Percentiles rank a stretch among this genome's conserved stretches.
These are phyloP conservation scores for Leucoma salicis DNA, from an alignment of 2,888 invertebrate species.

Conservation along the genomic window DNA sequence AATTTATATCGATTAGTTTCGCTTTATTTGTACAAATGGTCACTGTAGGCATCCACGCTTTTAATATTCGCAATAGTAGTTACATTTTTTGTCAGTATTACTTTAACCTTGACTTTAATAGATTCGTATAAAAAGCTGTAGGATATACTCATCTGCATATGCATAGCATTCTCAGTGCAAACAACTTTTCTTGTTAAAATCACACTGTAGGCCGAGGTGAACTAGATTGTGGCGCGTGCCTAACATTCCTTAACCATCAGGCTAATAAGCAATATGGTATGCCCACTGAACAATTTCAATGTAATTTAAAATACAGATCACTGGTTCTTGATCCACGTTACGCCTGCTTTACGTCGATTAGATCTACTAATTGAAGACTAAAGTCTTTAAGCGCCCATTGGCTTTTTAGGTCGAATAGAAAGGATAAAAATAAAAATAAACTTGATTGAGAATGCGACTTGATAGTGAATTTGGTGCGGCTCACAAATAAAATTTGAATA, in stretches of 20 bases:
- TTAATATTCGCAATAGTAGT: not conserved
- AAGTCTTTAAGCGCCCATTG: conserved; percentile 22
- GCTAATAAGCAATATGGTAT: conserved; percentile 19
- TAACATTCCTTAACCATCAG: conserved; percentile 38
- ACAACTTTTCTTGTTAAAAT: conserved; percentile 59
- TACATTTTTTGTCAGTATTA: not conserved
- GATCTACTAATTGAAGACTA: conserved; percentile 22
- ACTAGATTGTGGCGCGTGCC: conserved; percentile 43
- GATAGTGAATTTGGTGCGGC: too few species aligned
- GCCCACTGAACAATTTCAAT: conserved; percentile 21
- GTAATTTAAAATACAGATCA: conserved; percentile 27
- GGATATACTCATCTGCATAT: conserved; percentile 45
- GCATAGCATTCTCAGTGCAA: conserved; percentile 33
- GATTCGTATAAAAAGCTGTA: conserved; percentile 23
- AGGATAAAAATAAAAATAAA: too few species aligned
- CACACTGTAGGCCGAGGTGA: conserved; percentile 55
- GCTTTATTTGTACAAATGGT: not conserved
- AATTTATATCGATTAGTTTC: conserved; percentile 6
- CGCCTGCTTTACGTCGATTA: conserved; percentile 28
- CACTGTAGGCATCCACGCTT: not conserved
- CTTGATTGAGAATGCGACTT: too few species aligned
- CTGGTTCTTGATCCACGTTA: conserved; percentile 16
- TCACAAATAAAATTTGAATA: too few species aligned
- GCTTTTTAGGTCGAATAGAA: conserved; percentile 24
- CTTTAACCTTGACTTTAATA: conserved; percentile 26